A percentile compares a stretch with the other conserved stretches of the same genome.
phyloP scores from a whole-genome alignment of 2,888 invertebrate genomes.

The Syritta pipiens region DNA sequence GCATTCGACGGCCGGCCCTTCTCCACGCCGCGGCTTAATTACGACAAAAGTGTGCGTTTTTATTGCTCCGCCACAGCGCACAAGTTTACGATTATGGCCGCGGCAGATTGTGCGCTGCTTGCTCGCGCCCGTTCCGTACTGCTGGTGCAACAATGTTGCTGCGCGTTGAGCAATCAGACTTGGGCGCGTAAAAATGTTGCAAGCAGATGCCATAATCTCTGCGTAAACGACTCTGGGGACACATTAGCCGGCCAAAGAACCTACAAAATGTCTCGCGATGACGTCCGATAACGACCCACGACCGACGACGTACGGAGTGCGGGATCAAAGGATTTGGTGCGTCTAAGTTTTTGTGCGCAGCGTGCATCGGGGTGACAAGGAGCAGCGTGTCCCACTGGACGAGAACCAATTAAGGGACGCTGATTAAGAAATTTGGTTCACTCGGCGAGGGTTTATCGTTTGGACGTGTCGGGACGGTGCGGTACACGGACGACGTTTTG shows the following conservation, averaged over 20 bases:
- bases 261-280: conserved; percentile 18
- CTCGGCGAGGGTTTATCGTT: conserved; percentile 21
- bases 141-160: conserved; percentile 61
- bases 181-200: conserved; percentile 57
- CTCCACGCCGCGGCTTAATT: conserved; percentile 22
- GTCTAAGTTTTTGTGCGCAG: neutral
- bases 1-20: conserved; percentile 21
- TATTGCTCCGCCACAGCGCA: conserved; percentile 47
- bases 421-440: conserved; percentile 42
- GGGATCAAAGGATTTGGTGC: conserved; percentile 31
- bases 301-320: neutral
- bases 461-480: conserved; percentile 38
- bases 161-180: conserved; percentile 57
- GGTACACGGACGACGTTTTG: too few relatives aligned
- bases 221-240: conserved; percentile 36
- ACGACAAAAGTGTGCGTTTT: conserved; percentile 62
- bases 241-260: conserved; percentile 3
- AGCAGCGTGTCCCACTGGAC: conserved; percentile 41
- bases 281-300: conserved; percentile 31
- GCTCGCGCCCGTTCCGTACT: neutral
- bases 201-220: conserved; percentile 26
- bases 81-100: conserved; percentile 61
- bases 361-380: conserved; percentile 5
- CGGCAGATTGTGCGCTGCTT: conserved; percentile 27
- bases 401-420: conserved; percentile 39